These are phyloP conservation scores for Xenentodon cancila DNA, from an alignment of 2,797 vertebrate species.

Conservation along the genomic window DNA sequence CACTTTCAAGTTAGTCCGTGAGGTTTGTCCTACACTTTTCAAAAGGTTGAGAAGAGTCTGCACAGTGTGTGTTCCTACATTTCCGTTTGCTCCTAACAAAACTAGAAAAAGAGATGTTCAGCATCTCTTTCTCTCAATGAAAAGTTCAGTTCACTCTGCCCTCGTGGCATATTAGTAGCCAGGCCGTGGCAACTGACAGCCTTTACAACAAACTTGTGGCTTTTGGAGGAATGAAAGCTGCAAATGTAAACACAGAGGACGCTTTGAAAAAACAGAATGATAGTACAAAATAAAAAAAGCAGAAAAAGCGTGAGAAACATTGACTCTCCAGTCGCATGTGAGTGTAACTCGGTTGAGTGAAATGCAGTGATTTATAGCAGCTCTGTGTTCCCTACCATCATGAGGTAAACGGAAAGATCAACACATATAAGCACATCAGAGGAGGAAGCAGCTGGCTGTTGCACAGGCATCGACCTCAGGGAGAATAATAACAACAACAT, in stretches of 20 bases:
- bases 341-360: slow-evolving; percentile 52
- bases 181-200: slow-evolving; percentile 13
- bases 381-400: slow-evolving; percentile 70
- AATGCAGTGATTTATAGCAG: slow-evolving; percentile 70
- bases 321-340: slow-evolving; percentile 30
- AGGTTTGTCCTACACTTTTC: slow-evolving; percentile 54
- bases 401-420: slow-evolving; percentile 82
- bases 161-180: slow-evolving; percentile 13
- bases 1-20: slow-evolving; percentile 66
- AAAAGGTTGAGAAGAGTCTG: slow-evolving; percentile 61
- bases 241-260: slow-evolving; percentile 6
- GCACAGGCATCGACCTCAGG: slow-evolving; percentile 65
- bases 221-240: slow-evolving; percentile 27
- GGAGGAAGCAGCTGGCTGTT: slow-evolving; percentile 79
- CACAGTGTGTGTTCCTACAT: slow-evolving; percentile 55
- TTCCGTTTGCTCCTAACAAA: slow-evolving; percentile 49
- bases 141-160: slow-evolving; percentile 34
- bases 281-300: slow-evolving; percentile 4
- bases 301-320: slow-evolving; percentile 36
- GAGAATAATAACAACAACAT: slow-evolving; percentile 78
- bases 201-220: slow-evolving; percentile 12
- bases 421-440: slow-evolving; percentile 75
- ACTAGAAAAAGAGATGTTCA: slow-evolving; percentile 16
- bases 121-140: slow-evolving; percentile 22
- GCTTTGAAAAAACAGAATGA: slow-evolving; percentile 4